Base-by-base conservation (phyloP, 2,888 invertebrate genomes). In the Hoplodrina blanda region DNA sequence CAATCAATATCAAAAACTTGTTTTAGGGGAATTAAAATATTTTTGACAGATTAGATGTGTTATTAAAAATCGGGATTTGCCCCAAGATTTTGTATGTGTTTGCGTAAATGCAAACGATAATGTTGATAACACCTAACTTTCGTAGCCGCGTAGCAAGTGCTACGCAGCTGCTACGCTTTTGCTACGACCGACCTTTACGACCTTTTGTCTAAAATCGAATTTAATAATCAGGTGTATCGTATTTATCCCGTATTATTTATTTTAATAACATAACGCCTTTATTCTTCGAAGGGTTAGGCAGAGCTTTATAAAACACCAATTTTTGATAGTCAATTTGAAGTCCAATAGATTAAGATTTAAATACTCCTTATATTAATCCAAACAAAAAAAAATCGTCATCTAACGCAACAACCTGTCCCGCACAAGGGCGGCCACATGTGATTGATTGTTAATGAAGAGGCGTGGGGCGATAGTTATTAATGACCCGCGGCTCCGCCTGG, bases 381-480 rank as follows among this genome's bases (percentile, higher is more conserved):
- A 66, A 71, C 61, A 70, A 80, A 86, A 88, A 84, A 87, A 79
- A 76, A 65, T 66, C 78, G 78, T 85, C 80, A 69, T 74, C 60
- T 82, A 76, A 76, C 80, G 82, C 82, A 85, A 85, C 87, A 87
- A 85, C 80, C 91, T 91, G 93, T 92, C 91, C 81, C 64, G 78
- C 85, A 86, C 92, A 88, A 83, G 85, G 88, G 83, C 84, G 85
- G 87, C 84, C 89, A 91, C 91, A 88, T 91, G 92, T 95, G 95
- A 96, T 95, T 93, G 95, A 96, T 96, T 88, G 94, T 92, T 94
- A 95, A 95, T 95, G 95, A 95, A 95, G 94, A 93, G 89, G 87
- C 81, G 82, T 88, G 86, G 93, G 92, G 92, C 88, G 91, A 93
- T 95, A 95, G 95, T 95, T 95, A 96, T 95, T 95, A 96, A 95